Conservation (phyloP, 2,797 vertebrate genomes). For the Neopelma chrysocephalum region DNA sequence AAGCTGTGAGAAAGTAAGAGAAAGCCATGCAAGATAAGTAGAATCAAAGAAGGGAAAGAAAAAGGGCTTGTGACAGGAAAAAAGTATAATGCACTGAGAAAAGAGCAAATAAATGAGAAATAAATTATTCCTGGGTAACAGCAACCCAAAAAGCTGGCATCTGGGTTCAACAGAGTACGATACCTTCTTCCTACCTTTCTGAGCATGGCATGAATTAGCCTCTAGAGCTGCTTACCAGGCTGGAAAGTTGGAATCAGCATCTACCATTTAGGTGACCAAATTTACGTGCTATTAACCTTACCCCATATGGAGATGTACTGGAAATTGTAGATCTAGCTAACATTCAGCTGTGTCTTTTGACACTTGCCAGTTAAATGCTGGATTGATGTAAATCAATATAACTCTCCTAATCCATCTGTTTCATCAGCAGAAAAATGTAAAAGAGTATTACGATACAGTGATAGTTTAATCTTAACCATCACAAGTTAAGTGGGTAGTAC, state of each 20-base stretch:
- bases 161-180: neutral
- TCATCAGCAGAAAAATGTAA: neutral
- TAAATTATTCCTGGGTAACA: neutral
- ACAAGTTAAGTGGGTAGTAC: neutral
- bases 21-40: neutral
- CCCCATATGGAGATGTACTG: rapidly evolving
- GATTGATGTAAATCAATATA: neutral
- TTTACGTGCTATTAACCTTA: neutral
- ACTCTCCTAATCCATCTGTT: neutral
- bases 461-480: neutral
- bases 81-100: neutral
- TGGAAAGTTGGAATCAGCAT: neutral
- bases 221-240: neutral
- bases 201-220: neutral
- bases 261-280: neutral
- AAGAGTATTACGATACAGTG: neutral
- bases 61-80: neutral
- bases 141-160: neutral
- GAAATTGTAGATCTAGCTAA: neutral
- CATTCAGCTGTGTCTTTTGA: neutral
- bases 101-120: neutral
- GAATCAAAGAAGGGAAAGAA: neutral
- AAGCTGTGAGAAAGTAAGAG: neutral
- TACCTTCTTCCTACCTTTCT: neutral
- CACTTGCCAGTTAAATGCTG: neutral